A percentile compares a stretch with the other conserved stretches of the same genome.
phyloP scores from a whole-genome alignment of 1,140 invertebrate species.

The Subanguina moxae region DNA sequence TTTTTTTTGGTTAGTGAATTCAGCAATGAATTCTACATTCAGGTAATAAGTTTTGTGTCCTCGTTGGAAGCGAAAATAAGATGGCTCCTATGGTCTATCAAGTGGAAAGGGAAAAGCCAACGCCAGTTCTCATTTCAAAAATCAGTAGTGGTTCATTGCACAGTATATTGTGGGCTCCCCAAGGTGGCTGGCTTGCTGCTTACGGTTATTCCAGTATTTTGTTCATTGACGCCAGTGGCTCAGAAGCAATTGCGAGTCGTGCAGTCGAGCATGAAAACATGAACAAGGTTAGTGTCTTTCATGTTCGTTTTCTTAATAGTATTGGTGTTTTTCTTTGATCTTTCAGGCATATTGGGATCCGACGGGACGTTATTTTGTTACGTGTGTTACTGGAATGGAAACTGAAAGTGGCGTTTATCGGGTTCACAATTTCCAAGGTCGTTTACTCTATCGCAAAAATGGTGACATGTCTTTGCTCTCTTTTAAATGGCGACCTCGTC shows the following conservation, averaged over 20 bases:
- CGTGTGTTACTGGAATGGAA: slow-evolving; percentile 90
- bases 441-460: slow-evolving; percentile 72
- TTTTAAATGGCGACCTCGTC: slow-evolving; percentile 89
- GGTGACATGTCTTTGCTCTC: slow-evolving; percentile 84
- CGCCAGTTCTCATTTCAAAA: slow-evolving; percentile 50
- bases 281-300: slow-evolving; percentile 39
- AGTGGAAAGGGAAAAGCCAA: slow-evolving; percentile 50
- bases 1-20: slow-evolving; percentile 8
- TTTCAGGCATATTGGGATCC: slow-evolving; percentile 84
- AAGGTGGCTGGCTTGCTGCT: slow-evolving; percentile 53
- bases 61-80: slow-evolving; percentile 45
- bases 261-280: slow-evolving; percentile 53
- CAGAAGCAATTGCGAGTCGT: slow-evolving; percentile 52
- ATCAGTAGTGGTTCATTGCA: slow-evolving; percentile 55
- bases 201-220: slow-evolving; percentile 46
- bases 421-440: slow-evolving; percentile 92
- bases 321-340: background rate
- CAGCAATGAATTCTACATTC: slow-evolving; percentile 1
- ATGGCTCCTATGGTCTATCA: slow-evolving; percentile 51
- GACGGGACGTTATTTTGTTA: slow-evolving; percentile 91
- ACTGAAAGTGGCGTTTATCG: slow-evolving; percentile 83
- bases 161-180: slow-evolving; percentile 45
- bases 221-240: slow-evolving; percentile 53
- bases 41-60: slow-evolving; percentile 57
- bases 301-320: background rate